These are phyloP conservation scores for Frieseomelitta varia DNA, from an alignment of 1,140 invertebrate genomes.

Conservation along the genomic window DNA sequence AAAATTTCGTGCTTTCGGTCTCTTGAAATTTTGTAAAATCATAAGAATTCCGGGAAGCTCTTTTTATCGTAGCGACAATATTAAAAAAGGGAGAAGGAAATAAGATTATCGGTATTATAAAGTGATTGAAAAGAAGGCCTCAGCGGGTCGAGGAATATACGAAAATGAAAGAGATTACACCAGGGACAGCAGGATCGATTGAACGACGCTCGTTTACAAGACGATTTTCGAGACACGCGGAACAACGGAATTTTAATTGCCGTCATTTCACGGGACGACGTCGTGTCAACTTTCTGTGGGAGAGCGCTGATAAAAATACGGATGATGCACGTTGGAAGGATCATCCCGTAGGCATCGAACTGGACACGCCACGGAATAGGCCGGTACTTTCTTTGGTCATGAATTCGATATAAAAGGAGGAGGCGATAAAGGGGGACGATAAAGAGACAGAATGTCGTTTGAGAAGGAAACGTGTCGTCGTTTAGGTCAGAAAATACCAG, in stretches of 20 bases:
- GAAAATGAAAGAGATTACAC: not conserved
- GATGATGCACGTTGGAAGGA: not conserved
- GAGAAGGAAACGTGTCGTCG: conserved; percentile 1
- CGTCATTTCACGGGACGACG: not conserved
- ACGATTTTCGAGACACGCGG: not conserved
- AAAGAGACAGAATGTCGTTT: not conserved
- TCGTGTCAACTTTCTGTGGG: not conserved
- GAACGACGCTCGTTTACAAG: not conserved
- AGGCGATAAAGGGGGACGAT: not conserved
- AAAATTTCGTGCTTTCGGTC: too few species aligned
- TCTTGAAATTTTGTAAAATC: too few species aligned
- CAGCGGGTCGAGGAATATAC: too few species aligned
- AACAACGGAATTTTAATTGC: conserved; percentile 26
- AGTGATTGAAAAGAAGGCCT: too few species aligned
- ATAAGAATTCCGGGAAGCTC: too few species aligned
- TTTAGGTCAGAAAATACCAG: not conserved
- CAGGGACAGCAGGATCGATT: not conserved
- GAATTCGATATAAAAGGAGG: not conserved
- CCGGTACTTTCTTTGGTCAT: not conserved
- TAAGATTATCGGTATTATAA: not conserved
- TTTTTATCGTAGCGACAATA: too few species aligned
- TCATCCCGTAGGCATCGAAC: not conserved
- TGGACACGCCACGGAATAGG: not conserved
- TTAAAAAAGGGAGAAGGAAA: too few species aligned
- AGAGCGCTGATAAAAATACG: conserved; percentile 7